Base-by-base conservation (phyloP, 2,113 vertebrate genomes). In the Hemiprocne comata region DNA sequence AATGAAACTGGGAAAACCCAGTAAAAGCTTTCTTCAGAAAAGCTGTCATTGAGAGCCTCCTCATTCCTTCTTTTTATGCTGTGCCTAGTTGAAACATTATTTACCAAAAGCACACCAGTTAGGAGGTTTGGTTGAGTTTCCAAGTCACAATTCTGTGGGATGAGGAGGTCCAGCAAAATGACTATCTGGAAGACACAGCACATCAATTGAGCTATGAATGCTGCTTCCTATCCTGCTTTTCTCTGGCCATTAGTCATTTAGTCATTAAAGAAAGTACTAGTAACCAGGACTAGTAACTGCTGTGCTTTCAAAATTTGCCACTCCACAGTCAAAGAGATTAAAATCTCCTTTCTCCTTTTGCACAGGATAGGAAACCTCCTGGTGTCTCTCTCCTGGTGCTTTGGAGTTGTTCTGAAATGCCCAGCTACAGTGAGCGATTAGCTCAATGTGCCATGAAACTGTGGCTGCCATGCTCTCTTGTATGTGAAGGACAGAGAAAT, bases 101-200 rank as follows among this genome's bases (percentile, higher is more conserved):
- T 95, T 95, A 85, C 69, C 66, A 48, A 80, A 90, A 95, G 23
- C 55, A 12, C 34, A 83, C 58, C 64, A 75, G 75, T 91, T 93
- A 94, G 78, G 78, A 90, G 71, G 72, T 90, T 90, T 95, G 42
- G 70, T 83, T 69, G 87, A 40, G 58, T 42, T 95, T 85, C 87
- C 87, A 94, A 94, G 55, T 66, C 51, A 74, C 82, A 94, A 93
- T 95, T 94, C 91, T 95, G 93, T 87, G 91, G 64, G 54, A 76
- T 94, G 58, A 87, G 42, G 46, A 94, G 44, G 36, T 64, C 42
- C 29, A 73, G n/a, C 33, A 38, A 76, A 94, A 94, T 76, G 78
- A 76, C 51, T 83, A 3, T 87, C 73, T 75, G 84, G 82, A 92
- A 93, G 76, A 66, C 74, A 73, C n/a, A 93, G 40, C 40, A 73